Evolutionary conservation across 92 coral and sea anemone species (phyloP).

Genomic region (Ricordea florida): DNA sequence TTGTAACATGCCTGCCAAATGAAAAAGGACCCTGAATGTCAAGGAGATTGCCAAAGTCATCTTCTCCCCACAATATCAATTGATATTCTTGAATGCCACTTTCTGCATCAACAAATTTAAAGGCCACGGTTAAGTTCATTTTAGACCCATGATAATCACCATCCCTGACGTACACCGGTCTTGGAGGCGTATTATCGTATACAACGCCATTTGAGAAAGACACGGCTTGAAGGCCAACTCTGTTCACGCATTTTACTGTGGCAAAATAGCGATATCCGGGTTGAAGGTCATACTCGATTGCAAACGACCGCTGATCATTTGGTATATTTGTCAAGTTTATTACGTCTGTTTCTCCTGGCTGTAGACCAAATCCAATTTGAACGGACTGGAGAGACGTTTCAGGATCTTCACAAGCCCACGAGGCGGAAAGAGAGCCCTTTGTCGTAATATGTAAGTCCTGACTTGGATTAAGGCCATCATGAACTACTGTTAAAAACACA

Average conservation of each 20-base stretch:
- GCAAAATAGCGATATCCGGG: slow-evolving; percentile 73
- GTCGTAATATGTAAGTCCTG: slow-evolving; percentile 32
- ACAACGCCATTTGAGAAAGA: slow-evolving; percentile 65
- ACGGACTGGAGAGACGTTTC: slow-evolving; percentile 46
- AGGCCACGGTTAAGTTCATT: slow-evolving; percentile 2
- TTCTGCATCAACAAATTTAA: slow-evolving; percentile 76
- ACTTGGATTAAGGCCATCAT: slow-evolving; percentile 38
- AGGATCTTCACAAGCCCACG: slow-evolving; percentile 73
- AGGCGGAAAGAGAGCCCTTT: slow-evolving; percentile 15
- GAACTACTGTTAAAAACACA: slow-evolving; percentile 34
- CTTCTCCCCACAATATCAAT: slow-evolving; percentile 8
- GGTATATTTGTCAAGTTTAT: slow-evolving; percentile 50
- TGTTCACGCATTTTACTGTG: slow-evolving; percentile 78
- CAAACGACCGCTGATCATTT: slow-evolving; percentile 32
- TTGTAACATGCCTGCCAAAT: slow-evolving; percentile 19
- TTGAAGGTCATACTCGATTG: not conserved
- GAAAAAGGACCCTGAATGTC: slow-evolving; percentile 31
- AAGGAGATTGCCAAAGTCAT: not conserved
- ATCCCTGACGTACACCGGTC: slow-evolving; percentile 35
- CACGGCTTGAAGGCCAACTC: slow-evolving; percentile 55
- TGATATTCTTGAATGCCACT: slow-evolving; percentile 58
- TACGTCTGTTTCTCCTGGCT: slow-evolving; percentile 69
- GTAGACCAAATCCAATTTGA: slow-evolving; percentile 70
- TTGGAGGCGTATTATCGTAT: slow-evolving; percentile 71
- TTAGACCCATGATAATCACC: slow-evolving; percentile 51